A percentile compares a stretch with the other conserved stretches of the same genome.
These are phyloP conservation scores for Ammospiza caudacuta DNA, from an alignment of 2,113 vertebrate species.

Conservation along the genomic window DNA sequence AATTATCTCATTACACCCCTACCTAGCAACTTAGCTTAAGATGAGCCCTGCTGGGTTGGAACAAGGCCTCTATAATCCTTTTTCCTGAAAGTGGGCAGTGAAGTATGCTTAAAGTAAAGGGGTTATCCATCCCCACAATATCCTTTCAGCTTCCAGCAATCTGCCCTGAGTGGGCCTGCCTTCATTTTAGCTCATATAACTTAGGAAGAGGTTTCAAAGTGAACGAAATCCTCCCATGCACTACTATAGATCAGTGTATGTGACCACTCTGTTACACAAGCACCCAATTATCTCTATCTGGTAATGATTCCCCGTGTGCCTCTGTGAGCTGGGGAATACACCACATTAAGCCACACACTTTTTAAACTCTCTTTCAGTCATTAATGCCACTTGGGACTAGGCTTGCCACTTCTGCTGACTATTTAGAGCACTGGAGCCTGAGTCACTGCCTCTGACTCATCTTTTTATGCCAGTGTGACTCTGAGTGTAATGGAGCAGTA, in stretches of 20 bases:
- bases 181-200: neutral
- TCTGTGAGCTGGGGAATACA: neutral
- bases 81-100: neutral
- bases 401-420: slow-evolving; percentile 35
- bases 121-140: neutral
- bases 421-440: neutral
- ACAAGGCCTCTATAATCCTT: neutral
- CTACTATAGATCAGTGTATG: neutral
- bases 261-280: neutral
- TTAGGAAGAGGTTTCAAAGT: neutral
- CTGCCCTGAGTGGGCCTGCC: neutral
- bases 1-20: neutral
- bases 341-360: neutral
- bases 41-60: neutral
- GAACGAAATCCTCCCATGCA: neutral
- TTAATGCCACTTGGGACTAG: neutral
- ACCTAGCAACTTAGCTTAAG: neutral
- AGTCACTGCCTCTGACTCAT: slow-evolving; percentile 57
- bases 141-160: neutral
- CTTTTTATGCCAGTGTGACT: neutral
- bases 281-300: neutral
- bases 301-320: neutral
- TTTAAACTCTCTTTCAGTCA: slow-evolving; percentile 9
- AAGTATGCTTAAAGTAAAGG: neutral
- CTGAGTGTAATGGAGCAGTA: neutral